Conservation (phyloP, 2,113 vertebrate species). For the Prunella himalayana region DNA sequence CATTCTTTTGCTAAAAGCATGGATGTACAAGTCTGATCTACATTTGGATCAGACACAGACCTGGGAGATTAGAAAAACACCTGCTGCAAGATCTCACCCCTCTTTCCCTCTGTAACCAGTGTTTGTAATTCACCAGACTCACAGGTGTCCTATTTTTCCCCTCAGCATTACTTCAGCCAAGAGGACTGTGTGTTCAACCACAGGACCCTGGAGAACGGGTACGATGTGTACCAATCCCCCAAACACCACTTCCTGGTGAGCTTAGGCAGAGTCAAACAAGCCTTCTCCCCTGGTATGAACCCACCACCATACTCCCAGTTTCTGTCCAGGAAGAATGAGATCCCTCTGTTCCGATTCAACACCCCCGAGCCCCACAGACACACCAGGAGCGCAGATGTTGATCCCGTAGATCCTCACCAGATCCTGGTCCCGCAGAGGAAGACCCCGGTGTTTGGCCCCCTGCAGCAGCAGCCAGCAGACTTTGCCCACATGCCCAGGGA, state of each 20-base stretch:
- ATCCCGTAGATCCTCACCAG: conserved; percentile 76
- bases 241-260: conserved; percentile 76
- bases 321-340: conserved; percentile 80
- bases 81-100: not conserved
- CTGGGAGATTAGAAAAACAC: not conserved
- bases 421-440: conserved; percentile 37
- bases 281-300: conserved; percentile 77
- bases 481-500: conserved; percentile 60
- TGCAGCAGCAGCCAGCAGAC: not conserved
- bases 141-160: not conserved
- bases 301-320: conserved; percentile 86
- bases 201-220: conserved; percentile 84
- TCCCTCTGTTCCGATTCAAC: conserved; percentile 84
- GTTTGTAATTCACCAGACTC: not conserved
- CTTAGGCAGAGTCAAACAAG: conserved; percentile 81
- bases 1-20: not conserved
- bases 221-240: conserved; percentile 74
- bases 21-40: not conserved
- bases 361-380: conserved; percentile 68
- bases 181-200: conserved; percentile 85
- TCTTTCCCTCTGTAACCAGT: not conserved
- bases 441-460: fast-evolving
- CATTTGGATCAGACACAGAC: not conserved
- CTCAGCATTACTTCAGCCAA: conserved; percentile 79
- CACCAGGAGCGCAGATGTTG: conserved; percentile 74